phyloP scores from a whole-genome alignment of 2,113 vertebrate species.

The Labeo catla region DNA sequence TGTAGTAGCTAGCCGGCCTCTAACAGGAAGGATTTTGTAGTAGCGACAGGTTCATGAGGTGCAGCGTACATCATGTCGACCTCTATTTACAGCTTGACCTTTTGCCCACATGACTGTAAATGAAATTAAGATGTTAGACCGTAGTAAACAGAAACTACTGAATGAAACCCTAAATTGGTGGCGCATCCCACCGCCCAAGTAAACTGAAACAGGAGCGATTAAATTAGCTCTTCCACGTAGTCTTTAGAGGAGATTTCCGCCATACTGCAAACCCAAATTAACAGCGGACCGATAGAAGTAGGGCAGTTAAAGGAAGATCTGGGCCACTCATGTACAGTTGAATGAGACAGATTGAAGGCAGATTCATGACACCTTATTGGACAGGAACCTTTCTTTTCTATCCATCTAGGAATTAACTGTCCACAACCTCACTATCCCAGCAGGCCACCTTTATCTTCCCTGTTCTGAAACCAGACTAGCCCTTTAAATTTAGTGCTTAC shows the following conservation, averaged over 20 bases:
- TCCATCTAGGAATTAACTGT: not conserved
- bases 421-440: not conserved
- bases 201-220: constrained; percentile 9
- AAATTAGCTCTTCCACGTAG: constrained; percentile 23
- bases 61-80: constrained; percentile 9
- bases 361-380: constrained; percentile 2
- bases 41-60: not conserved
- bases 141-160: not conserved
- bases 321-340: constrained; percentile 50
- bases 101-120: constrained; percentile 20
- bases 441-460: not conserved
- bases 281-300: constrained; percentile 53
- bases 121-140: constrained; percentile 23
- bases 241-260: constrained; percentile 1
- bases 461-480: not conserved
- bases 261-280: constrained; percentile 48
- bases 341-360: constrained; percentile 27
- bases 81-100: not conserved
- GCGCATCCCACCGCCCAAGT: not conserved
- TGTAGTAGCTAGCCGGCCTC: not conserved
- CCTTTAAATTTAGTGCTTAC: constrained; percentile 11
- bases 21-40: constrained; percentile 4
- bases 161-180: constrained; percentile 17
- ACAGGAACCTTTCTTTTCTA: not conserved
- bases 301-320: constrained; percentile 65